A percentile compares a stretch with the other conserved stretches of the same genome.
Evolutionary conservation across 2,888 invertebrate species (phyloP).

Genomic region (Sussaba pulchella): DNA sequence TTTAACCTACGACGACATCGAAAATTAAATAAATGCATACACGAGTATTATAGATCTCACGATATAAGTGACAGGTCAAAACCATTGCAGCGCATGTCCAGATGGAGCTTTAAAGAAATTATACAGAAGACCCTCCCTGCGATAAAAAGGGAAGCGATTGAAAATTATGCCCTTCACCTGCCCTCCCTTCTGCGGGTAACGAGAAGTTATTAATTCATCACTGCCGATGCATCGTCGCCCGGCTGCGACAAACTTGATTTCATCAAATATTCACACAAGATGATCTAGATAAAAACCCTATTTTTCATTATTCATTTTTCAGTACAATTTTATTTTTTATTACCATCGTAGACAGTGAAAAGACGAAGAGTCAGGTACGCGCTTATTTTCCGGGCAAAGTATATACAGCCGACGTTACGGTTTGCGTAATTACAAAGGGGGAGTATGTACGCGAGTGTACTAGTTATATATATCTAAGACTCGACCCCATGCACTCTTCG

Average conservation of each 20-base stretch:
- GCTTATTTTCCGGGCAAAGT: conserved; percentile 49
- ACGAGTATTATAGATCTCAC: too few relatives aligned
- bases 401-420: conserved; percentile 44
- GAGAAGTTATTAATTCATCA: conserved; percentile 17
- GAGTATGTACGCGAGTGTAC: conserved; percentile 4
- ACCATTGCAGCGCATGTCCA: too few relatives aligned
- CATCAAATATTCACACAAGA: conserved; percentile 42
- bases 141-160: too few relatives aligned
- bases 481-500: conserved; percentile 20
- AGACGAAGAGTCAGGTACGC: conserved; percentile 50
- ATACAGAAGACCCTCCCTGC: too few relatives aligned
- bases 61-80: too few relatives aligned
- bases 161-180: too few relatives aligned
- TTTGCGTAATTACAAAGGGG: conserved; percentile 52
- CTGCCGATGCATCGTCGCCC: not conserved
- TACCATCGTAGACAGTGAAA: conserved; percentile 21
- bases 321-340: too few relatives aligned
- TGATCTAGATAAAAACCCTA: conserved; percentile 26
- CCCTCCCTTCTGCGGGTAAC: too few relatives aligned
- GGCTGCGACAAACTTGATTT: conserved; percentile 23
- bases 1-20: too few relatives aligned
- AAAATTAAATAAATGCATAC: too few relatives aligned
- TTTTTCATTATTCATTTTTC: conserved; percentile 17
- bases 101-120: too few relatives aligned
- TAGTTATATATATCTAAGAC: conserved; percentile 26